Evolutionary conservation across 1,140 invertebrate species (phyloP).

Genomic region (Capitella teleta): DNA sequence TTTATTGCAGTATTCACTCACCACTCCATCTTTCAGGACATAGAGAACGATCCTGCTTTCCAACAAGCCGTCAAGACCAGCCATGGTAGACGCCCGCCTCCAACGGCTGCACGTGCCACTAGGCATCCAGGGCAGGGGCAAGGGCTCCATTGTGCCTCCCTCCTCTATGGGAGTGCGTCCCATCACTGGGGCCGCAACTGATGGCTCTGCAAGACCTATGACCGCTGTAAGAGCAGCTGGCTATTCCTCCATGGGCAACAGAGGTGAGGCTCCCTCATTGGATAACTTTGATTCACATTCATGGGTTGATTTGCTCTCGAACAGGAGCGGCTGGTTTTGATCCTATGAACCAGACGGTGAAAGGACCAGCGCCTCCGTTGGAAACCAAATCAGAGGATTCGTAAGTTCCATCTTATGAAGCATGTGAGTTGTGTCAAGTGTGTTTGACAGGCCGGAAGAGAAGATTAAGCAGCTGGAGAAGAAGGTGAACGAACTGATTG

Average conservation of each 20-base stretch:
- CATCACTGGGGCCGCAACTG: conserved; percentile 26
- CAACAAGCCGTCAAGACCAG: conserved; percentile 53
- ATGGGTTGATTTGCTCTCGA: too few relatives aligned
- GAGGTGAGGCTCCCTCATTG: conserved; percentile 1
- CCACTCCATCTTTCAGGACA: conserved; percentile 40
- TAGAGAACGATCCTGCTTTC: conserved; percentile 55
- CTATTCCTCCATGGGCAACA: conserved; percentile 61
- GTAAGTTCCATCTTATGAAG: conserved; percentile 46
- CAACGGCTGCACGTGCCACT: conserved; percentile 27
- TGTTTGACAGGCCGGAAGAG: conserved; percentile 59
- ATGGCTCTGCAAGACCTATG: conserved; percentile 61
- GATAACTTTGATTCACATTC: background rate
- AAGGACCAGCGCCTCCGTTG: conserved; percentile 46
- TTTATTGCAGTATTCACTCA: background rate
- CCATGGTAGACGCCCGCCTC: conserved; percentile 49
- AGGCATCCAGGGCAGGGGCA: conserved; percentile 22
- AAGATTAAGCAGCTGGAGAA: conserved; percentile 71
- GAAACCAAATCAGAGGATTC: conserved; percentile 63
- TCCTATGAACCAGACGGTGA: conserved; percentile 60
- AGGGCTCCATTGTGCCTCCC: conserved; percentile 28
- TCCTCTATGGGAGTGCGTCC: conserved; percentile 37
- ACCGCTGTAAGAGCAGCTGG: conserved; percentile 91
- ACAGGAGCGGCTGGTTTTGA: conserved; percentile 61
- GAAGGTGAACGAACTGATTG: conserved; percentile 71
- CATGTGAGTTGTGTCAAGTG: conserved; percentile 16